phyloP scores from a whole-genome alignment of 2,797 vertebrate species.

The Sphenopsis melanotis region DNA sequence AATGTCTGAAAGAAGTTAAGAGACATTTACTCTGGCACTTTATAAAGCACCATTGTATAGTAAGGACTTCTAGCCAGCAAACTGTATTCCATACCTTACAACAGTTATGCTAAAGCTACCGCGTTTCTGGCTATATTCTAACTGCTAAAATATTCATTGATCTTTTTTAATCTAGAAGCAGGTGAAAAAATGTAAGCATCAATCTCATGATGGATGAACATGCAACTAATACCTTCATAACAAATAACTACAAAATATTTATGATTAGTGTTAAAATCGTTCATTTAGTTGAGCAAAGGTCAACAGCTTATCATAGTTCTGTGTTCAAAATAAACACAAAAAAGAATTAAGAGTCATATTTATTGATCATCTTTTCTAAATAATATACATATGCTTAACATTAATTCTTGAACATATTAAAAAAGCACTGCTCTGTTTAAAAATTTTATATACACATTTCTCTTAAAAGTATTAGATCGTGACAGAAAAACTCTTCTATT shows the following conservation, averaged over 20 bases:
- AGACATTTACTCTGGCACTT: conserved; percentile 64
- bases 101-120: conserved; percentile 55
- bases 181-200: conserved; percentile 72
- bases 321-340: conserved; percentile 70
- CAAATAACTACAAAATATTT: conserved; percentile 38
- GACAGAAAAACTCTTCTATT: conserved; percentile 24
- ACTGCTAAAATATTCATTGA: conserved; percentile 65
- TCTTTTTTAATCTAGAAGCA: conserved; percentile 60
- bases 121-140: conserved; percentile 59
- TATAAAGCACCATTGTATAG: conserved; percentile 48
- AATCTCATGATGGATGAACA: conserved; percentile 68
- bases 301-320: conserved; percentile 44
- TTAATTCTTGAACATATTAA: conserved; percentile 45
- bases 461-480: background rate
- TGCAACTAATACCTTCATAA: conserved; percentile 56
- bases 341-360: conserved; percentile 66
- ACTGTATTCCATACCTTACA: conserved; percentile 59
- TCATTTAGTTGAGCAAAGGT: conserved; percentile 40
- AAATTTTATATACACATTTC: conserved; percentile 35
- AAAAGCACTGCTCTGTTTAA: conserved; percentile 44
- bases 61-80: conserved; percentile 57
- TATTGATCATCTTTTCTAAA: conserved; percentile 60
- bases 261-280: conserved; percentile 31
- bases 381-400: conserved; percentile 37
- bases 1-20: conserved; percentile 49